Percentiles rank a stretch among this genome's conserved stretches.
phyloP scores from a whole-genome alignment of 35 echinoderm and acorn worm species.

The Apostichopus japonicus region DNA sequence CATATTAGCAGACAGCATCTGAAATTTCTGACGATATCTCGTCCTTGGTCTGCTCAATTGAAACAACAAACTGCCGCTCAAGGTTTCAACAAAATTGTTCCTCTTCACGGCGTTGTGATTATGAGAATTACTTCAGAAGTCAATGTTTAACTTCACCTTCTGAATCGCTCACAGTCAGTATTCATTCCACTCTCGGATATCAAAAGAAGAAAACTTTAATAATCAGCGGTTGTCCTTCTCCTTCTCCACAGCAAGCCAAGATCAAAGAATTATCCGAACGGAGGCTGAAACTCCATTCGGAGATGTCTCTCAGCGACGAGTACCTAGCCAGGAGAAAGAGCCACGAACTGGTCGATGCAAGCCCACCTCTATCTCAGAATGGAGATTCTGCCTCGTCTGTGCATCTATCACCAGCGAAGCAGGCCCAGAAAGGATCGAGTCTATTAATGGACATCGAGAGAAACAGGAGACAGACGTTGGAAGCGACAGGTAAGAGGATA shows the following conservation, averaged over 20 bases:
- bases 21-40: not conserved
- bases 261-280: conserved; percentile 78
- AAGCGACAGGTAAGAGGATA: conserved; percentile 72
- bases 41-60: not conserved
- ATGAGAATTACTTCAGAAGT: no score
- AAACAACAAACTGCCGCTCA: not conserved
- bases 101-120: no score
- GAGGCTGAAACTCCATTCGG: conserved; percentile 74
- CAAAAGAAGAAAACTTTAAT: not conserved
- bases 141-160: no score
- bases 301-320: conserved; percentile 92
- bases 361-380: conserved; percentile 19
- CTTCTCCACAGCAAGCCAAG: conserved; percentile 35
- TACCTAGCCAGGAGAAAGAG: conserved; percentile 76
- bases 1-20: no score
- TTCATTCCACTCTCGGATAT: no score
- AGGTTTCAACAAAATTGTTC: no score
- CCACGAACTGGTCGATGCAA: conserved; percentile 9
- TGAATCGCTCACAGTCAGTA: no score
- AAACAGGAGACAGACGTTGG: conserved; percentile 69
- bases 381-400: conserved; percentile 6
- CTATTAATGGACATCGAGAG: conserved; percentile 78
- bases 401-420: conserved; percentile 32
- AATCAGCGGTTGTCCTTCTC: not conserved
- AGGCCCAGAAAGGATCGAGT: not conserved